These are phyloP conservation scores for Synanthedon andrenaeformis DNA, from an alignment of 2,888 invertebrate genomes.

Conservation along the genomic window DNA sequence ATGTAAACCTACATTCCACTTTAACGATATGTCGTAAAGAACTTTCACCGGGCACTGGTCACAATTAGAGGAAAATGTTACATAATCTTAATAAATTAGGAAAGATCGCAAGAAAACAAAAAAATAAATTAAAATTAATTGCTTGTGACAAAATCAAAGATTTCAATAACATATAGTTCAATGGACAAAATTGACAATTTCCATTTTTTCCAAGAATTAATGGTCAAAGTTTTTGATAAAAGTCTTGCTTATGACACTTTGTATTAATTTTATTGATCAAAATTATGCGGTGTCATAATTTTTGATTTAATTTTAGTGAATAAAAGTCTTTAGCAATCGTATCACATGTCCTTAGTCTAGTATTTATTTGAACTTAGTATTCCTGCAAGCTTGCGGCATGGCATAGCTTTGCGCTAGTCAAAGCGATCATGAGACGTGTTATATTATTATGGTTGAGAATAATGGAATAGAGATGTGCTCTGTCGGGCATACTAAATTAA, in stretches of 20 bases:
- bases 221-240: too few species aligned
- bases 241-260: too few species aligned
- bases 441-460: background rate
- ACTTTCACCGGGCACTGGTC: background rate
- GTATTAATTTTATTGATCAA: too few species aligned
- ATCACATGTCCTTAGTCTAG: background rate
- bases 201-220: too few species aligned
- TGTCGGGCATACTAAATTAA: background rate
- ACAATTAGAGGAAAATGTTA: background rate
- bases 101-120: too few species aligned
- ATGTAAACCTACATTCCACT: background rate
- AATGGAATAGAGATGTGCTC: background rate
- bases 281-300: too few species aligned
- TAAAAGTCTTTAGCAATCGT: background rate
- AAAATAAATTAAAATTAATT: background rate
- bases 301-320: background rate
- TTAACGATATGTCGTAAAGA: background rate
- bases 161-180: too few species aligned
- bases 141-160: too few species aligned
- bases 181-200: too few species aligned
- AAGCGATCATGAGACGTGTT: background rate
- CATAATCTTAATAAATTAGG: background rate
- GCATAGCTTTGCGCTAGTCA: background rate
- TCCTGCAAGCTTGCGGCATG: background rate
- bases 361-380: background rate